Evolutionary conservation across 2,113 vertebrate genomes (phyloP), one percentile per base, ranked within the genome.

Genomic region (Cryptotis parvus): DNA sequence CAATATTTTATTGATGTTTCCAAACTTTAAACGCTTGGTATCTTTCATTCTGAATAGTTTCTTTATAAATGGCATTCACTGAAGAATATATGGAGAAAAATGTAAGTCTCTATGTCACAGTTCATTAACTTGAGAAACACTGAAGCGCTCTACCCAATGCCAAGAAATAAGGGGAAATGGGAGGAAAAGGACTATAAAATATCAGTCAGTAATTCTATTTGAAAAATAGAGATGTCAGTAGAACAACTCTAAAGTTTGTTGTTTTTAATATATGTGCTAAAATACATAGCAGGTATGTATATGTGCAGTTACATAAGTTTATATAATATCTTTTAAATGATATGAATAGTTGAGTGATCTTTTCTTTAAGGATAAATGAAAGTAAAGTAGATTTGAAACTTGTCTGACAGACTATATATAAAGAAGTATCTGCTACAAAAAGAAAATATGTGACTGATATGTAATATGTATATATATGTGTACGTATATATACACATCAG

Each of bases 41-140:
- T 58, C 12, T 76, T 82, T 82, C 31, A 73, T 74, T 74, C 4
- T 66, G 41, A 91, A 35, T 87, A 29, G 41, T 87, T 55, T 80
- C 14, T 81, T 87, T 29, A 58, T 18, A n/a, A 26, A 37, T 52
- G 76, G 58, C 31, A 68, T 12, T 45, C 9, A 37, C 24, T 61
- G 16, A 76, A 76, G 31, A 81, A 18, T 75, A 52, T 16, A 75
- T 6, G 31, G 24, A 27, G 31, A 61, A 87, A 80, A 63, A 61
- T n/a, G 43, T 69, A 33, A 83, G 37, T 63, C 9, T 69, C 45
- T 69, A 41, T 24, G 35, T 69, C 45, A 61, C 16, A 16, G 9
- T 9, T 43, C 74, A 39, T 68, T 43, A 73, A 63, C 52, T 9
- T 74, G 12, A n/a, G 8, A 81, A 74, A 39, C 1, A 33, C 15